Base-by-base conservation (phyloP, 2,797 vertebrate genomes). In the Phoxinus dragarum region DNA sequence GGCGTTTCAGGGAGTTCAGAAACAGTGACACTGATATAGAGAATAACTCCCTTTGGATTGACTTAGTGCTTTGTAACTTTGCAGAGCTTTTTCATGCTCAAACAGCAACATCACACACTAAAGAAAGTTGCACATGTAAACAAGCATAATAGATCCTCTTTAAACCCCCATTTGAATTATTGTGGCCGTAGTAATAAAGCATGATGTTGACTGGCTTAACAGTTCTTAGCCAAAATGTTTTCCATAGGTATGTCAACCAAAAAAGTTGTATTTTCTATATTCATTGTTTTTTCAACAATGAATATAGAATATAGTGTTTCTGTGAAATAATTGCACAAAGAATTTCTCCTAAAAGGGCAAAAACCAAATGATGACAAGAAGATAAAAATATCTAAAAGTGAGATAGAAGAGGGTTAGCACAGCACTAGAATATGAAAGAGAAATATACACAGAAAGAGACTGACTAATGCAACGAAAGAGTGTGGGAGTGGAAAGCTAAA, bases 401-500 rank as follows among this genome's bases (percentile, higher is more conserved):
- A 64, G 27, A 17, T 19, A 5, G 78, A 64, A 56, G 27, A 23
- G 59, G 36, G 38, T 76, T 73, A 69, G 59, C 17, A 6, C 17
- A 69, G 59, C 17, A 6, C 17, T n/a, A 68, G 38, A 61, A 31
- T 31, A 54, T 54, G 68, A 38, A 54, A 79, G 49, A n/a, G 40
- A 27, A 82, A 86, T 80, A 78, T 78, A 81, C 47, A 75, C 69
- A 73, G 23, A 78, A 16, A 86, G 42, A 82, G 85, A 61, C 49
- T 73, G 73, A 67, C n/a, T 68, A 54, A n/a, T 67, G 54, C 47
- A 42, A 84, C 27, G 80, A 77, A 31, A 80, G 42, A 68, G 81
- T 81, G 75, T 77, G 10, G 42, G 67, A 68, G 42, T 27, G 54
- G 34, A 38, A 52, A 54, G 47, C 7, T 52, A 64, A 73, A 75